phyloP scores from a whole-genome alignment of 2,797 vertebrate genomes.

The Mormyrops boulengeri region DNA sequence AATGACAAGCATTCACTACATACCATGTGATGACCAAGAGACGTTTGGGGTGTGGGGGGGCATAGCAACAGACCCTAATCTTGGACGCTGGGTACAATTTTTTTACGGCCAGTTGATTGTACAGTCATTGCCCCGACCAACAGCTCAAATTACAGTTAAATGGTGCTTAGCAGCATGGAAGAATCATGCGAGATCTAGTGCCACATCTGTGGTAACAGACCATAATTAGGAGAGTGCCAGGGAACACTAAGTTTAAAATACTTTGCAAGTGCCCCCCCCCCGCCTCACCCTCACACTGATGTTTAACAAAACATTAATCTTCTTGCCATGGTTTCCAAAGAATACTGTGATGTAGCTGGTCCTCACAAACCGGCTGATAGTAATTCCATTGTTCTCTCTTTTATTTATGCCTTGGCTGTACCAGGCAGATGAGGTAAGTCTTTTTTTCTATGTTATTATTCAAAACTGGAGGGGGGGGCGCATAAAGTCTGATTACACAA shows the following conservation, averaged over 20 bases:
- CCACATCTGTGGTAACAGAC: constrained; percentile 44
- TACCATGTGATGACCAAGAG: neutral
- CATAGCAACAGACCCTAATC: neutral
- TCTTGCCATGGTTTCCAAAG: constrained; percentile 96
- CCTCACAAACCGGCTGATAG: constrained; percentile 78
- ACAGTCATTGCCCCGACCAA: neutral
- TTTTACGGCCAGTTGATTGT: neutral
- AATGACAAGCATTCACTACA: neutral
- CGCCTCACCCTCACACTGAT: constrained; percentile 84
- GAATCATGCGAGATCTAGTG: constrained; percentile 2
- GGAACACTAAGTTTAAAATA: constrained; percentile 86
- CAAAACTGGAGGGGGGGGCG: constrained; percentile 87
- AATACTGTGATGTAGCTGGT: constrained; percentile 85
- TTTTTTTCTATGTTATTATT: constrained; percentile 92
- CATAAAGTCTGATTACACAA: constrained; percentile 95
- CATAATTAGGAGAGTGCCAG: constrained; percentile 73
- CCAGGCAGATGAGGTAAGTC: constrained; percentile 97
- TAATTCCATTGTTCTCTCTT: constrained; percentile 90
- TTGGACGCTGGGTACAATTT: neutral
- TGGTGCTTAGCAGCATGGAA: neutral
- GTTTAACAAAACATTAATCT: constrained; percentile 99
- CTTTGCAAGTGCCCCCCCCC: constrained; percentile 55
- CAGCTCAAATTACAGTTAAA: constrained; percentile 5
- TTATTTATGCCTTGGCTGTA: constrained; percentile 97
- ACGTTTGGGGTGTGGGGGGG: neutral